These are phyloP conservation scores for Pseudobourletiella spinata DNA, from an alignment of 1,140 invertebrate species.

Conservation along the genomic window DNA sequence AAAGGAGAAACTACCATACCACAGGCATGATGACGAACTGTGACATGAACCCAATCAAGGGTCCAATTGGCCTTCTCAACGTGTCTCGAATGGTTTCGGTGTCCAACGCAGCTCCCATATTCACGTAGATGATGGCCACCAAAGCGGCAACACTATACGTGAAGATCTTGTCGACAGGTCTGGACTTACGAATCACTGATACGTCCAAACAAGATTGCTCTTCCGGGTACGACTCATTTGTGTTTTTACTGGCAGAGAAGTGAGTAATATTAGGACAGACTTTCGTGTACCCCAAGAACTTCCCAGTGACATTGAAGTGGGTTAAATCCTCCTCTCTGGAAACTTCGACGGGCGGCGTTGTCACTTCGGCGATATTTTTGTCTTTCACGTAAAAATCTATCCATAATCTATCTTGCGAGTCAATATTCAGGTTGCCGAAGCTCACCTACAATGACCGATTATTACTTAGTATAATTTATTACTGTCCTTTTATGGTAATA, in stretches of 20 bases:
- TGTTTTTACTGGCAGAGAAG: conserved; percentile 13
- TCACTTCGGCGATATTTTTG: conserved; percentile 25
- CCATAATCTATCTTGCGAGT: conserved; percentile 5
- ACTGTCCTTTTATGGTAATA: conserved; percentile 10
- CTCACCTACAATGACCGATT: conserved; percentile 19
- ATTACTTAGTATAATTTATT: conserved; percentile 5
- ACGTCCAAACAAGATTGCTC: conserved; percentile 43
- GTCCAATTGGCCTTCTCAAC: conserved; percentile 67
- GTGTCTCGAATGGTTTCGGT: conserved; percentile 59
- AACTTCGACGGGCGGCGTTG: conserved; percentile 4
- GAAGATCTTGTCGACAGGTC: conserved; percentile 65
- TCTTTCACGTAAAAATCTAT: conserved; percentile 33
- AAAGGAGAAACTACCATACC: no score
- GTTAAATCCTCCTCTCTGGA: conserved; percentile 15
- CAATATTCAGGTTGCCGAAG: conserved; percentile 10
- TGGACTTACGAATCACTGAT: conserved; percentile 52
- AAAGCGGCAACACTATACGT: conserved; percentile 64
- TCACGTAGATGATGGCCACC: conserved; percentile 78
- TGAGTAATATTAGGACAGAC: conserved; percentile 37
- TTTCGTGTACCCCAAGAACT: conserved; percentile 53
- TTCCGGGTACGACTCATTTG: conserved; percentile 4
- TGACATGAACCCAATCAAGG: conserved; percentile 66
- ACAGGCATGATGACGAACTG: conserved; percentile 86
- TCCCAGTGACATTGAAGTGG: conserved; percentile 47
- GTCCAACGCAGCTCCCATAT: conserved; percentile 86